phyloP scores from a whole-genome alignment of 2,113 vertebrate genomes.

The Illadopsis cleaveri region DNA sequence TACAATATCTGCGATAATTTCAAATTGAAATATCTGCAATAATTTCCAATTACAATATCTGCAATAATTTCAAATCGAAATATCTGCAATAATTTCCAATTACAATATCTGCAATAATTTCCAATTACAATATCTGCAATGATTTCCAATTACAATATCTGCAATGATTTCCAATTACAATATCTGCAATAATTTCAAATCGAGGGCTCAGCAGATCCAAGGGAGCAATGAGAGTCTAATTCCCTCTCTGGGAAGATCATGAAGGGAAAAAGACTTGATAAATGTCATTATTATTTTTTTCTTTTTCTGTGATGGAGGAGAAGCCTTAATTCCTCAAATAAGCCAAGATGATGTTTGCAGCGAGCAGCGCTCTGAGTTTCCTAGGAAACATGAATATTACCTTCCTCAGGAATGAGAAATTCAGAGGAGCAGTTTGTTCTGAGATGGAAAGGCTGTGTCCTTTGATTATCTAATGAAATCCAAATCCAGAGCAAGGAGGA shows the following conservation, averaged over 20 bases:
- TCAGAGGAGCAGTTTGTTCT: background rate
- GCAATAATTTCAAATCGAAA: background rate
- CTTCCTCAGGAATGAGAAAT: background rate
- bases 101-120: background rate
- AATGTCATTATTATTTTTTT: background rate
- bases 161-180: no score
- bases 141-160: background rate
- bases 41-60: fast-evolving
- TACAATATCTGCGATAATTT: fast-evolving
- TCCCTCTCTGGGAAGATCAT: background rate
- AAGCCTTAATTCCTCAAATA: background rate
- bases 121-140: background rate
- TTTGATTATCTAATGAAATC: background rate
- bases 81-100: background rate
- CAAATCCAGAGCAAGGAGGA: background rate
- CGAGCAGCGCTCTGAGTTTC: background rate
- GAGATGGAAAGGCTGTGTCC: background rate
- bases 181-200: background rate
- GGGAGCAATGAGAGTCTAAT: background rate
- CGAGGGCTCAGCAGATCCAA: background rate
- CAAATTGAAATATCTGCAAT: no score
- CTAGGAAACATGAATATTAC: background rate
- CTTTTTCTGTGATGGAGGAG: background rate
- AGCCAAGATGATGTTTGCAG: background rate
- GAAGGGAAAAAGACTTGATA: background rate